phyloP scores from a whole-genome alignment of 2,797 vertebrate genomes.

The Bradypodion ventrale region DNA sequence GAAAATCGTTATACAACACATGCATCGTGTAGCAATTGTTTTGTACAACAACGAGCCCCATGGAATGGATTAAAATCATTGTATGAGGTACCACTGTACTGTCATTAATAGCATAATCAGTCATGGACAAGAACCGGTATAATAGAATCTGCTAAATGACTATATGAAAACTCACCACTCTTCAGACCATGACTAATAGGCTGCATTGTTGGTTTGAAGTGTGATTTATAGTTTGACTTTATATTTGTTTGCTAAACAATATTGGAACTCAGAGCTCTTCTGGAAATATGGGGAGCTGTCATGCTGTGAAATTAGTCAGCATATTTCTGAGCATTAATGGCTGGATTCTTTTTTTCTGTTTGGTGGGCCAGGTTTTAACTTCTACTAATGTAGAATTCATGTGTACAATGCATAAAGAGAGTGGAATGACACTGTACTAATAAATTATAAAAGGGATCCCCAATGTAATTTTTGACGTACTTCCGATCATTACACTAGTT shows the following conservation, averaged over 20 bases:
- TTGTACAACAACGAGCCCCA: too few species aligned
- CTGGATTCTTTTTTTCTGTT: not conserved
- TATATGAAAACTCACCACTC: not conserved
- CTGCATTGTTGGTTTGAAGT: conserved; percentile 1
- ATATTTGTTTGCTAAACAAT: not conserved
- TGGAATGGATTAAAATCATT: too few species aligned
- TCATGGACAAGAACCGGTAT: not conserved
- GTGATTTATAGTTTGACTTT: not conserved
- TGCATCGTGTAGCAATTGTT: too few species aligned
- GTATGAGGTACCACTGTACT: too few species aligned
- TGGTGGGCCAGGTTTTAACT: not conserved
- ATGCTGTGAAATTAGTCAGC: not conserved
- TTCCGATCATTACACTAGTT: not conserved
- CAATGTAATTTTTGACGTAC: not conserved
- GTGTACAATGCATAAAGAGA: not conserved
- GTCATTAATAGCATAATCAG: not conserved
- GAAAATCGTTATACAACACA: too few species aligned
- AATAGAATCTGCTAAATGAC: not conserved
- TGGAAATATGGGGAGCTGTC: not conserved
- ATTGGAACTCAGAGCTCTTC: conserved; percentile 4
- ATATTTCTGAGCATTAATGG: not conserved
- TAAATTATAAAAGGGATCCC: not conserved
- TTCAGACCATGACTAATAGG: not conserved
- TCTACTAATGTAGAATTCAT: not conserved
- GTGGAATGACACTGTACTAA: not conserved